phyloP scores from a whole-genome alignment of 2,888 invertebrate genomes.

The Steinernema scapterisci region DNA sequence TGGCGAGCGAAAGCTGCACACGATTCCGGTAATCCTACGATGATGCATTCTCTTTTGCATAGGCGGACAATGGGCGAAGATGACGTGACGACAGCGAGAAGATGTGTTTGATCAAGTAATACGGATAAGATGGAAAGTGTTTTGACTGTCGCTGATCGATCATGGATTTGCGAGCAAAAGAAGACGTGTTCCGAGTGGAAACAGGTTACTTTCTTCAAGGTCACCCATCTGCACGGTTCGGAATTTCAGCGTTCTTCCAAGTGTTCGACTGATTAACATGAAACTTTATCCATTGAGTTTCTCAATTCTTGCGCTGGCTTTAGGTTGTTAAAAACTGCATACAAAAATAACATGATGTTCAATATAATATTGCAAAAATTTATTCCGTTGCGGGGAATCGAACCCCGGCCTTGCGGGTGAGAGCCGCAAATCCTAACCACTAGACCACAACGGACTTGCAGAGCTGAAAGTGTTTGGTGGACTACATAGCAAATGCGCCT shows the following conservation, averaged over 20 bases:
- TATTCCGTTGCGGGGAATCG: constrained; percentile 34
- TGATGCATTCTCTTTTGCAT: constrained; percentile 8
- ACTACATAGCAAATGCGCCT: no score
- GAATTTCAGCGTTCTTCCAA: background rate
- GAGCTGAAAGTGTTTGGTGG: no score
- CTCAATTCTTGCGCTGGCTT: no score
- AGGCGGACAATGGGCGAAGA: no score
- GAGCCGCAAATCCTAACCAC: constrained; percentile 35
- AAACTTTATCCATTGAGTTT: no score
- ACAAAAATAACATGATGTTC: no score
- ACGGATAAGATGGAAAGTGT: constrained; percentile 5
- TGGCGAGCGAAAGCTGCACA: no score
- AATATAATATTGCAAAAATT: no score
- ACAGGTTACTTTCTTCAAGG: constrained; percentile 23
- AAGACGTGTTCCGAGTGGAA: background rate
- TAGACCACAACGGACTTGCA: background rate
- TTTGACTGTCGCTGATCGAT: background rate
- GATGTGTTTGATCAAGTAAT: background rate
- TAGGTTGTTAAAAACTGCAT: no score
- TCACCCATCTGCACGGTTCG: background rate
- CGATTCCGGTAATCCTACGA: background rate
- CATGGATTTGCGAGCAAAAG: background rate
- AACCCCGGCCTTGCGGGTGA: constrained; percentile 35
- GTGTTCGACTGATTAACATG: background rate
- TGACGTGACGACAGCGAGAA: no score